A percentile compares a stretch with the other conserved stretches of the same genome.
These are phyloP conservation scores for Cloeon dipterum DNA, from an alignment of 2,888 invertebrate species.

Conservation along the genomic window DNA sequence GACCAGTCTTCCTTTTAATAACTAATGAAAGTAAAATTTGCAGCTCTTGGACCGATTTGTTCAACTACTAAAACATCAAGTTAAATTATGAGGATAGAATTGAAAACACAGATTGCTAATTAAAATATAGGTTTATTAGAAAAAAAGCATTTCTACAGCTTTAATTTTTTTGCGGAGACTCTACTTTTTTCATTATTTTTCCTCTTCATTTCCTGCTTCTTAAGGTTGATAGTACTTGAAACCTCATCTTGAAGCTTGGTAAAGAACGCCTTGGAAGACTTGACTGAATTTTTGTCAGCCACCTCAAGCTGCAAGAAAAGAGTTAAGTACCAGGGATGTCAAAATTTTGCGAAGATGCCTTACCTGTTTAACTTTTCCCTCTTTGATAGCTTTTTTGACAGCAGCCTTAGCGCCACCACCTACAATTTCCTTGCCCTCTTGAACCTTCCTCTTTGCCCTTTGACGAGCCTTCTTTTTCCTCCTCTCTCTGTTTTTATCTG, in stretches of 20 bases:
- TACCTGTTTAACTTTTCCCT: constrained; percentile 41
- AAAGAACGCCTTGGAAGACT: constrained; percentile 69
- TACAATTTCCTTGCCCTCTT: constrained; percentile 17
- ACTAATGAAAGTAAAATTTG: too few relatives aligned
- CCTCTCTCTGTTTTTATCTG: constrained; percentile 74
- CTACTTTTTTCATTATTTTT: constrained; percentile 13
- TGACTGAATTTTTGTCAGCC: constrained; percentile 25
- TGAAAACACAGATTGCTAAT: too few relatives aligned
- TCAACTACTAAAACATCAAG: too few relatives aligned
- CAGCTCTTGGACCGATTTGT: too few relatives aligned
- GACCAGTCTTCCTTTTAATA: too few relatives aligned
- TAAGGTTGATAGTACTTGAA: constrained; percentile 24
- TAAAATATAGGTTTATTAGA: too few relatives aligned
- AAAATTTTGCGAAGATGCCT: constrained; percentile 20
- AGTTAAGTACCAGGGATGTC: not conserved
- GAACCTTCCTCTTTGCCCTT: constrained; percentile 21
- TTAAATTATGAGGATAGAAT: too few relatives aligned
- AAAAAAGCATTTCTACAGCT: too few relatives aligned
- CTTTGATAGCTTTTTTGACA: constrained; percentile 32
- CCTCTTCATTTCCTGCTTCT: constrained; percentile 16
- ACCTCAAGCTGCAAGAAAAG: constrained; percentile 20
- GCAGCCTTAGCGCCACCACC: constrained; percentile 23
- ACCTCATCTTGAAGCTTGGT: constrained; percentile 60
- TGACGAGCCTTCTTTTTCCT: constrained; percentile 68
- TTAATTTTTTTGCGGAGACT: constrained; percentile 31